Base-by-base conservation (phyloP, 2,113 vertebrate species). In the Chloroceryle aenea region DNA sequence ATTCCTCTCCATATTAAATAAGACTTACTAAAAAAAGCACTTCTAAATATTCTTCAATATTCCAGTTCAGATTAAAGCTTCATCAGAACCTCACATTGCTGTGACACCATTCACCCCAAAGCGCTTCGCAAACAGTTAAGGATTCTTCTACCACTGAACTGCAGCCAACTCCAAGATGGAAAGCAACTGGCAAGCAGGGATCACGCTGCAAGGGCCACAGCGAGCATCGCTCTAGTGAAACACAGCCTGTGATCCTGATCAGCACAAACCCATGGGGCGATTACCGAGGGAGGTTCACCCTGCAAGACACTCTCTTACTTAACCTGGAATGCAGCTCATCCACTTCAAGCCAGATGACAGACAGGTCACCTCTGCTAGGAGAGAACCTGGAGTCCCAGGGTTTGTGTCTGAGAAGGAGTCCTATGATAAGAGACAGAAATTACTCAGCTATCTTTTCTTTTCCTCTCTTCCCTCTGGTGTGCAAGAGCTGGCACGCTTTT, bases 311-410 rank as follows among this genome's bases (percentile, higher is more conserved):
- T 43, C 56, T 78, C 50, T 73, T 18, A 7, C 62, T 1, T 17
- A 52, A 83, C n/a, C 86, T 84, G 91, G 72, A 91, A 74, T 87
- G 91, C 80, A 58, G 96, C 6, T 67, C 55, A 4, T 50, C 68
- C 38, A 2, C 91, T n/a, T 16, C 0, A 1, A 83, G 45, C n/a
- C 63, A 29, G 78, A 1, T 74, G 93, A 73, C 52, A 85, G 89
- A 27, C 1, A 72, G 84, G 84, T 69, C 79, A 67, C 67, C 63
- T 11, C 22, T 56, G 20, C 85, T 17, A 16, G 63, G 63, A 43
- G 76, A 62, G 42, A 20, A 30, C 85, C 52, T 27, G 27, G 30
- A 47, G 42, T 18, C 3, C 25, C 47, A 10, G 61, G 21, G 30
- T 34, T 15, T 19, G 14, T 42, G 27, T 27, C 55, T 12, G 17